Conservation (phyloP, 2,797 vertebrate genomes). For the Lagodon rhomboides region DNA sequence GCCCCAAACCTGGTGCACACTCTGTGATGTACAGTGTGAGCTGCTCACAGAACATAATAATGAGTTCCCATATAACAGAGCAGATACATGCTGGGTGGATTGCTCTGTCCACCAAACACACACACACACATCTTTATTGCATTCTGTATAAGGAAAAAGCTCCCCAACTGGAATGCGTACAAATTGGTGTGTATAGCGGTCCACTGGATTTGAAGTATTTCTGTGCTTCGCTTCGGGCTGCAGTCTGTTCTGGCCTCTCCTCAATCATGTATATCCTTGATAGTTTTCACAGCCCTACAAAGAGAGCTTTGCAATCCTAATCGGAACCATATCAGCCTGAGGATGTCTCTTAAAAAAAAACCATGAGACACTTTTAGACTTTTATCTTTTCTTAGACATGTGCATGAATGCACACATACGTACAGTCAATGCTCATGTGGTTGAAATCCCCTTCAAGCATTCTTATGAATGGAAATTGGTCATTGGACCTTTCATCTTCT, state of each 20-base stretch:
- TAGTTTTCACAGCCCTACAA: slow-evolving; percentile 40
- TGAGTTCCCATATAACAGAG: background rate
- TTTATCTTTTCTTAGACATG: slow-evolving; percentile 42
- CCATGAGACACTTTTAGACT: slow-evolving; percentile 14
- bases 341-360: slow-evolving; percentile 25
- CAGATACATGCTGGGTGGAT: background rate
- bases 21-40: background rate
- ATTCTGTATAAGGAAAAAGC: slow-evolving; percentile 15
- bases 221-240: slow-evolving; percentile 14
- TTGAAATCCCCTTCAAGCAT: slow-evolving; percentile 36
- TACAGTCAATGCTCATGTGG: slow-evolving; percentile 18
- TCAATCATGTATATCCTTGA: slow-evolving; percentile 19
- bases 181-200: slow-evolving; percentile 17
- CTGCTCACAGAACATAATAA: slow-evolving; percentile 27
- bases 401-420: slow-evolving; percentile 8
- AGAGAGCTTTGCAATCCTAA: slow-evolving; percentile 44
- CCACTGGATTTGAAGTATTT: slow-evolving; percentile 15
- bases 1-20: slow-evolving; percentile 6
- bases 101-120: slow-evolving; percentile 5
- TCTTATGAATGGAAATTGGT: slow-evolving; percentile 28
- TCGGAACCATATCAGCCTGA: slow-evolving; percentile 41
- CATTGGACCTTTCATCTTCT: slow-evolving; percentile 25
- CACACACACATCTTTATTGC: slow-evolving; percentile 8
- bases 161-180: slow-evolving; percentile 26
- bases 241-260: slow-evolving; percentile 1